Conservation (phyloP, 37 sponge, comb jelly and placozoan species). For the Chondrosia reniformis region DNA sequence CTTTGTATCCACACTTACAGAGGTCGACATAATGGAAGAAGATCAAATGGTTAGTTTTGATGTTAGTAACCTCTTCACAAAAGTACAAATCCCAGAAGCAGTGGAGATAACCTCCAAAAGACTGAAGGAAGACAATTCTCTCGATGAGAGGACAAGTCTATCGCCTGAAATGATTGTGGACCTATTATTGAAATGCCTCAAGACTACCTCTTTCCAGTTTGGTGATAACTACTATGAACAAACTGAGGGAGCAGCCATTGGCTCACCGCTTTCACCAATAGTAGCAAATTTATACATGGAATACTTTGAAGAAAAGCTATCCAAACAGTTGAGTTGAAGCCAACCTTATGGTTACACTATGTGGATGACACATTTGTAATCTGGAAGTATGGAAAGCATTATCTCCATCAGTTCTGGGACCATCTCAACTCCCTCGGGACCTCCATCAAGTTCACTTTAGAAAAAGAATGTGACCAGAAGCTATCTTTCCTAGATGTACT, state of each 20-base stretch:
- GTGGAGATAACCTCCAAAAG: background rate
- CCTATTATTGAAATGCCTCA: background rate
- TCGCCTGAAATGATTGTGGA: no score
- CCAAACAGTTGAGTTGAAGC: background rate
- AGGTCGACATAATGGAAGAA: background rate
- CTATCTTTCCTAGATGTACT: background rate
- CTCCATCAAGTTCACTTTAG: background rate
- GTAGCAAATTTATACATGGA: conserved; percentile 2
- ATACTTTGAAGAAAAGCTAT: background rate
- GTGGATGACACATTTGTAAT: background rate
- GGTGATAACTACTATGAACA: background rate
- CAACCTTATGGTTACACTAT: background rate
- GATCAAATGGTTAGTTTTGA: background rate
- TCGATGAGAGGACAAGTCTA: background rate
- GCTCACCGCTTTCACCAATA: conserved; percentile 24
- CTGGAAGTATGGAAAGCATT: background rate
- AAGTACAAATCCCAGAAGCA: background rate
- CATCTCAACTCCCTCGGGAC: background rate
- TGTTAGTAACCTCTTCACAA: background rate
- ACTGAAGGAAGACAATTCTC: background rate
- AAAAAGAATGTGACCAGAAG: background rate
- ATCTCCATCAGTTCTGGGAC: background rate
- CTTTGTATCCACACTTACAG: background rate
- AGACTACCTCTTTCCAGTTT: conserved; percentile 11
- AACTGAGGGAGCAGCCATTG: conserved; percentile 14